Evolutionary conservation across 2,797 vertebrate species (phyloP), one percentile per base, ranked within the genome.

Genomic region (Enteromius radiatus): DNA sequence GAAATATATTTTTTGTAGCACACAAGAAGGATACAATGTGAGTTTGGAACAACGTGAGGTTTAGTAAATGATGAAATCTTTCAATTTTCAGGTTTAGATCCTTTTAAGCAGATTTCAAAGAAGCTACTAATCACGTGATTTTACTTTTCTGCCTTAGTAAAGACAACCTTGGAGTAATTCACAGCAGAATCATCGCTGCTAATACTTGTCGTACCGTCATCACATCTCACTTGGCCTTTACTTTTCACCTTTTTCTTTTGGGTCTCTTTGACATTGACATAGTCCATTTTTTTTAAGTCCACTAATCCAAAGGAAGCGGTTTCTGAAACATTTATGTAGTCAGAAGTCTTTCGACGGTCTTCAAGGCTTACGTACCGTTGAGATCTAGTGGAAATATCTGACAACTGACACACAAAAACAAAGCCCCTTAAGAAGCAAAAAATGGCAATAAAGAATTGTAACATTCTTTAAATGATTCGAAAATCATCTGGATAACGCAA

Each of bases 101-200:
- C 19, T 5, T 56, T 56, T 9, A 69, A 26, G 67, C 3, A 6
- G 0, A 8, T 26, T 69, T 43, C 19, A 17, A 26, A 11, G 63
- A 64, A 76, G 15, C 69, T 78, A 49, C 3, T 10, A n/a, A 47
- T 71, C 7, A 28, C 4, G 17, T 43, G 23, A 5, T 23, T 49
- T 61, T 23, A 41, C 31, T 43, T 52, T 10, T 65, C 49, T 59
- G 0, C 1, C 31, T 76, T 63, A 26, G 63, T 84, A 67, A 88
- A 86, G 12, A 88, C 85, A 47, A 89, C 76, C 2, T 3, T 64
- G 38, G 54, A 33, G 76, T 89, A 89, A 78, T 86, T 85, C 3
- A 89, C 12, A 17, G 63, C 31, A n/a, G 70, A 36, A 4, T 70
- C 76, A 0, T 80, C 83, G 2, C 83, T 82, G 54, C 31, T 85